These are phyloP conservation scores for Drosophila parthenogenetica DNA, from an alignment of 2,888 invertebrate species.

Conservation along the genomic window DNA sequence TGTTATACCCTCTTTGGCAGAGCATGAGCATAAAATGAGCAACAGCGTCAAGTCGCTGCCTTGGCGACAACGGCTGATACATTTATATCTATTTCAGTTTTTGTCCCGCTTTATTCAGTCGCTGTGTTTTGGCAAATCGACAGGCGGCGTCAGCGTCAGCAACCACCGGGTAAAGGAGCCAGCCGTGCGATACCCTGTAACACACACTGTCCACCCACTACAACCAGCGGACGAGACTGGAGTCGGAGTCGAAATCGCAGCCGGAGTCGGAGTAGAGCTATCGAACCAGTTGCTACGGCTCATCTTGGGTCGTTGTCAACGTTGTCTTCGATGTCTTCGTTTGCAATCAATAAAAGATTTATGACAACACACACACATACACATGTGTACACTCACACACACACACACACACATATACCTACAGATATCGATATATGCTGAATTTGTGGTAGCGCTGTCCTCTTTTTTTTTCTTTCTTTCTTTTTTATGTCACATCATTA, in stretches of 20 bases:
- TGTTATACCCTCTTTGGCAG: background rate
- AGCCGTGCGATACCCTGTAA: slow-evolving; percentile 20
- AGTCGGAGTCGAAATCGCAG: background rate
- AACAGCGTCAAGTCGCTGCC: slow-evolving; percentile 43
- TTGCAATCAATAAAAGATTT: slow-evolving; percentile 79
- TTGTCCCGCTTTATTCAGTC: slow-evolving; percentile 61
- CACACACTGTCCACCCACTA: background rate
- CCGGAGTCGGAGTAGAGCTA: slow-evolving; percentile 2
- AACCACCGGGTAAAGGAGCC: slow-evolving; percentile 23
- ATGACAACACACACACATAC: slow-evolving; percentile 55
- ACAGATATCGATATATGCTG: slow-evolving; percentile 24
- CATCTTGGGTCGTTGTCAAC: slow-evolving; percentile 59
- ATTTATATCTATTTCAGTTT: slow-evolving; percentile 76
- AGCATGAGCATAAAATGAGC: slow-evolving; percentile 24
- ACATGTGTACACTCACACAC: slow-evolving; percentile 5
- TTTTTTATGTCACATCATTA: slow-evolving; percentile 77
- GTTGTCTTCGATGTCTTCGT: slow-evolving; percentile 75
- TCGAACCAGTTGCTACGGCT: slow-evolving; percentile 35
- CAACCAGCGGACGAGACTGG: slow-evolving; percentile 1
- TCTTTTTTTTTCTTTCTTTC: slow-evolving; percentile 9
- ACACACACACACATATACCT: slow-evolving; percentile 13
- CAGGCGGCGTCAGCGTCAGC: slow-evolving; percentile 13
- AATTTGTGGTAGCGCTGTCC: slow-evolving; percentile 29
- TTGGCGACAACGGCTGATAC: slow-evolving; percentile 61
- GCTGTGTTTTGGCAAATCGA: slow-evolving; percentile 56